phyloP scores from a whole-genome alignment of 2,797 vertebrate species.

The Silurus lanzhouensis region DNA sequence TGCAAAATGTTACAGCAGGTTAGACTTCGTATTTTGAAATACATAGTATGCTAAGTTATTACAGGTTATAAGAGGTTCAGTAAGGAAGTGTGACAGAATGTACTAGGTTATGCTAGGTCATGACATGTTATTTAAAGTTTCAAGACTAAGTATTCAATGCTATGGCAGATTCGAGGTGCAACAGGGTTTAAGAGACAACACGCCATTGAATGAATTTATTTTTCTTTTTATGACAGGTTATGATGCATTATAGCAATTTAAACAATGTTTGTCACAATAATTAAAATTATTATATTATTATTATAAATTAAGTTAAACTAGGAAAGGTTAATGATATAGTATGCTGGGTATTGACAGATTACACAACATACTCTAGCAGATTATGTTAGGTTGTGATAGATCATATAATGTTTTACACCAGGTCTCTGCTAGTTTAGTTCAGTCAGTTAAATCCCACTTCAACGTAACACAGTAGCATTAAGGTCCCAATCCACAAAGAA shows the following conservation, averaged over 20 bases:
- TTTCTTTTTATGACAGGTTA: too few relatives aligned
- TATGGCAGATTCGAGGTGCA: too few relatives aligned
- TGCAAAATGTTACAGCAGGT: not conserved
- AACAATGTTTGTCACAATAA: too few relatives aligned
- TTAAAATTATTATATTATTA: too few relatives aligned
- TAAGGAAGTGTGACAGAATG: not conserved
- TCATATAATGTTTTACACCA: not conserved
- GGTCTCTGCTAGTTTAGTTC: not conserved
- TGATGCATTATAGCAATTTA: too few relatives aligned
- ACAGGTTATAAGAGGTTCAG: not conserved
- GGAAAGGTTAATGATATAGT: too few relatives aligned
- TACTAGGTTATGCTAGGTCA: not conserved
- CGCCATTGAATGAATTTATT: too few relatives aligned
- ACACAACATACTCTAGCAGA: not conserved
- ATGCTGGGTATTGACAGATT: not conserved
- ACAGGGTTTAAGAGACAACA: too few relatives aligned
- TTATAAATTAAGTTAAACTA: too few relatives aligned
- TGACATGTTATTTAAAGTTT: not conserved
- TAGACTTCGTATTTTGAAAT: not conserved
- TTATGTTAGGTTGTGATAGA: not conserved
- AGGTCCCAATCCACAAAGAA: not conserved
- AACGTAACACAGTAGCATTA: not conserved
- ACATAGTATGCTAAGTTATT: not conserved
- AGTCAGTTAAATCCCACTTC: not conserved
- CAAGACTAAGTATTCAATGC: too few relatives aligned